Evolutionary conservation across 2,888 invertebrate species (phyloP).

Genomic region (Apotomis betuletana): DNA sequence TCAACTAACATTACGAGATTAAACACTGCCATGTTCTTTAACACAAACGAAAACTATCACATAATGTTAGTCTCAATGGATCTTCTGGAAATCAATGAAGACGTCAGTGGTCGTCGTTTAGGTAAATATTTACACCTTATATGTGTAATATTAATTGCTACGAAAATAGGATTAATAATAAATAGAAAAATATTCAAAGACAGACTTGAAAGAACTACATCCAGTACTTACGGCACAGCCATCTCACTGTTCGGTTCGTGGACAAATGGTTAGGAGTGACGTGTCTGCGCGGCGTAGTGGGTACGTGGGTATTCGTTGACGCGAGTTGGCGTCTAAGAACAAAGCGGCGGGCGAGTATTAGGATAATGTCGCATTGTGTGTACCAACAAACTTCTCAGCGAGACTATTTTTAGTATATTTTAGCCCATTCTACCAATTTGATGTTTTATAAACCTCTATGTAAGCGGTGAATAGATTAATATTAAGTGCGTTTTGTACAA

Average conservation of each 20-base stretch:
- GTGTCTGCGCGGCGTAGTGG: conserved; percentile 49
- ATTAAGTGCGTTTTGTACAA: conserved; percentile 59
- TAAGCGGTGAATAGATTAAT: conserved; percentile 63
- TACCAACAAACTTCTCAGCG: conserved; percentile 79
- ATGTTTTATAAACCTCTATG: conserved; percentile 48
- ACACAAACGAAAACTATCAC: too few relatives aligned
- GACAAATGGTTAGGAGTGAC: conserved; percentile 50
- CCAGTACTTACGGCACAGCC: conserved; percentile 24
- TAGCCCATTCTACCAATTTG: conserved; percentile 46
- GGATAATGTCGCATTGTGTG: conserved; percentile 76
- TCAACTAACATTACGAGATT: too few relatives aligned
- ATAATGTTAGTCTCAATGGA: too few relatives aligned
- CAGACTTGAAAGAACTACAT: background rate
- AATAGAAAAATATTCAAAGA: background rate
- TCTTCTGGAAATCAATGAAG: too few relatives aligned
- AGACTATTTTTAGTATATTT: conserved; percentile 56
- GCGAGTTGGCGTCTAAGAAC: conserved; percentile 64
- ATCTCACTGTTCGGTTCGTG: conserved; percentile 64
- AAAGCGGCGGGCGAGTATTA: conserved; percentile 62
- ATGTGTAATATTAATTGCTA: too few relatives aligned
- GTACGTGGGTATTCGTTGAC: conserved; percentile 50
- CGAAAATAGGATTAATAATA: too few relatives aligned
- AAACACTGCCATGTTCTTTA: too few relatives aligned
- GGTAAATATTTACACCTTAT: too few relatives aligned
- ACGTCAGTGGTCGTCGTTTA: too few relatives aligned